Evolutionary conservation across 2,113 vertebrate species (phyloP), one percentile per base, ranked within the genome.

Genomic region (Halichoerus grypus): DNA sequence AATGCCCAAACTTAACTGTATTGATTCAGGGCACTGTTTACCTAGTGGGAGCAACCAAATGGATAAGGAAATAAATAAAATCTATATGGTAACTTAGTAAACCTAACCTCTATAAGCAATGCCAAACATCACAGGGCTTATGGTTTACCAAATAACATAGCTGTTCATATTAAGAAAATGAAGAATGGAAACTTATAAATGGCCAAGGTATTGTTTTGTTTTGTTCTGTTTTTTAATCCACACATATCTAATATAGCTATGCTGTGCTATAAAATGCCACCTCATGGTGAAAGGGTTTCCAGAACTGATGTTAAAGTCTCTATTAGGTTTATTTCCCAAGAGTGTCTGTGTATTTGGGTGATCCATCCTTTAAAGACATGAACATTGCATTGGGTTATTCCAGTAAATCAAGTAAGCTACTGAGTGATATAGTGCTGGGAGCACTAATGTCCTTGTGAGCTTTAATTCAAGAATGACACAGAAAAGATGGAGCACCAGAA

Each of bases 331-430:
- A 93, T 89, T 93, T 91, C 16, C 13, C 57, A 94, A 94, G 31
- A 84, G 7, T 31, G 18, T 15, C 88, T 88, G 28, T 57, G 14
- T 55, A 31, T 77, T 77, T 77, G 53, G 21, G 33, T 79, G 39
- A 95, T 88, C n/a, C 61, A 94, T 74, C 18, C 77, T 93, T 91
- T 88, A 94, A 94, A 88, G n/a, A 81, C 5, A 65, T 36, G 19
- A 88, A 46, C 31, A 33, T 53, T 85, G 65, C 69, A 39, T 81
- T 81, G 74, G 36, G 51, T 87, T 91, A 74, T 96, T 95, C 59
- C 42, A 92, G 33, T 49, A 84, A 95, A 95, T 95, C 95, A 94
- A 94, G 28, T 63, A 72, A 96, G 77, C 31, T 67, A 80, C 49
- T 63, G 69, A 80, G 22, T 82, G 46, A 95, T 79, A 24, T 5